Evolutionary conservation across 2,888 invertebrate species (phyloP), one percentile per base, ranked within the genome.

Genomic region (Eupithecia exiguata): DNA sequence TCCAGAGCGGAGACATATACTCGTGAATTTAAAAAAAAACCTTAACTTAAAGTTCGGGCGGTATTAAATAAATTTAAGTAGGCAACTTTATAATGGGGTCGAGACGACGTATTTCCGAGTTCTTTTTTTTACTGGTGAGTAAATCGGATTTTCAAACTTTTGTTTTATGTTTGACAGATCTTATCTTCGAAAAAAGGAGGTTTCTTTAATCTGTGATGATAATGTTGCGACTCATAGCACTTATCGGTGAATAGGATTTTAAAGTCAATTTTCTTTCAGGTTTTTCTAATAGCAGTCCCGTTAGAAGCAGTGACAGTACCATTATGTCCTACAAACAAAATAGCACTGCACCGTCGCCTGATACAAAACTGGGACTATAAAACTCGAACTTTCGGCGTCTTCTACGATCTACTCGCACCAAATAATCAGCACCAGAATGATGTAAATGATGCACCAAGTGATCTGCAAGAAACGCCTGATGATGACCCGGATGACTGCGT

Each of bases 311-410:
- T 92, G 69, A 89, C 92, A 69, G 90, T 92, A 14, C 91, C 92
- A 21, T 70, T 89, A 72, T 94, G 94, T 46, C 94, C 94, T 1
- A 94, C 94, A 5, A 94, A 94, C 78, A 94, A 94, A 82, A 91
- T 94, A 66, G 94, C 94, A 1, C 93, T 93, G 2, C 90, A 91
- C 74, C 84, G 88, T 30, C 84, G 88, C 1, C 66, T 40, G 21
- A 80, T 83, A 18, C 77, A 80, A 0, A 86, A 81, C 36, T 84
- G 82, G 82, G 82, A 84, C 14, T 79, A 81, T 10, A 83, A 82
- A 35, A 84, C 87, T 0, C 87, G 93, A 5, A 94, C 93, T 3
- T 87, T 93, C 62, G 91, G 90, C 10, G 84, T 89, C 1, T 88
- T 89, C 76, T 87, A 90, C 75, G 87, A 89, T 58, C 80, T 93